Percentiles rank a stretch among this genome's conserved stretches.
These are phyloP conservation scores for Nemotelus nigrinus DNA, from an alignment of 2,888 invertebrate species.

Conservation along the genomic window DNA sequence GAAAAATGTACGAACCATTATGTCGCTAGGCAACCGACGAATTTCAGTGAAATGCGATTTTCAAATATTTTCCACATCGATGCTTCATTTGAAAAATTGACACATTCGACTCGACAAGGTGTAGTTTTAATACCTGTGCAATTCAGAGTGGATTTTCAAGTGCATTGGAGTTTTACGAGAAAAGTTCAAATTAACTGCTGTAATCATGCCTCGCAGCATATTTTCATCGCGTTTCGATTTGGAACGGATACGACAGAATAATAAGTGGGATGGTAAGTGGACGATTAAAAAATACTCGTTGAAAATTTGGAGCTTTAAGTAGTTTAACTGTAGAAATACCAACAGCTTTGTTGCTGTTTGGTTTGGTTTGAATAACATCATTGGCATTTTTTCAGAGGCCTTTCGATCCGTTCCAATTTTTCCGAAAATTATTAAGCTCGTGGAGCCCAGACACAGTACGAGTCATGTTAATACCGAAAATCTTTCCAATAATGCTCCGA, in stretches of 20 bases:
- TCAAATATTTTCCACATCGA: slow-evolving; percentile 33
- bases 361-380: too few species aligned
- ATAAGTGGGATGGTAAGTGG: slow-evolving; percentile 56
- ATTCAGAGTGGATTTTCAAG: slow-evolving; percentile 36
- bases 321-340: too few species aligned
- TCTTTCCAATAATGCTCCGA: slow-evolving; percentile 51
- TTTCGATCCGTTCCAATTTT: slow-evolving; percentile 52
- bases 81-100: slow-evolving; percentile 44
- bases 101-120: slow-evolving; percentile 31
- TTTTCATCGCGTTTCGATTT: slow-evolving; percentile 57
- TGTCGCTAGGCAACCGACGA: slow-evolving; percentile 35
- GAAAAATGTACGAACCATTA: too few species aligned
- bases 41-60: slow-evolving; percentile 2
- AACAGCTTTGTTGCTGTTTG: too few species aligned
- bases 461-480: slow-evolving; percentile 12
- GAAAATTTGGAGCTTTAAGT: too few species aligned
- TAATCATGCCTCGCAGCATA: slow-evolving; percentile 57
- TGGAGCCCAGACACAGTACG: slow-evolving; percentile 7
- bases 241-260: slow-evolving; percentile 55
- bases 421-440: slow-evolving; percentile 56
- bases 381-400: slow-evolving; percentile 29
- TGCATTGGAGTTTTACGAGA: background rate
- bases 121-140: background rate
- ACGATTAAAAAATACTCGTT: too few species aligned
- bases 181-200: background rate